These are phyloP conservation scores for Eonycteris spelaea DNA, from an alignment of 2,113 vertebrate genomes.

Conservation along the genomic window DNA sequence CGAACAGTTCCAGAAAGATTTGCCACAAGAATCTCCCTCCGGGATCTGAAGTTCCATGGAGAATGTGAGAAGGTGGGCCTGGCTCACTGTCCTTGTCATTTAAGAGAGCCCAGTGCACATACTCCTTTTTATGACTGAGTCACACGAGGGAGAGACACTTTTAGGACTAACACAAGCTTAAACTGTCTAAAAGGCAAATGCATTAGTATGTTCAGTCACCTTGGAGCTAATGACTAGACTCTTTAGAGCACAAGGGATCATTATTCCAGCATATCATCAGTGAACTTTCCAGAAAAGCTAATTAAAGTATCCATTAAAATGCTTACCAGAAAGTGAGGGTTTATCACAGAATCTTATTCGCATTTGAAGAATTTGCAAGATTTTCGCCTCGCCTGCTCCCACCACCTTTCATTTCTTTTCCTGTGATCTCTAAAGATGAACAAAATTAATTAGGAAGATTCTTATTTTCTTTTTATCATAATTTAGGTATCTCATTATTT, in stretches of 20 bases:
- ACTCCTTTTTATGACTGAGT: slow-evolving; percentile 46
- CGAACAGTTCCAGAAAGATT: neutral
- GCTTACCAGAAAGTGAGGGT: slow-evolving; percentile 81
- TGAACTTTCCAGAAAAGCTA: slow-evolving; percentile 85
- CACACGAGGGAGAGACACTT: slow-evolving; percentile 74
- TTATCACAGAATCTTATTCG: slow-evolving; percentile 75
- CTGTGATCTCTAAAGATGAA: slow-evolving; percentile 72
- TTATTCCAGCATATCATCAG: slow-evolving; percentile 83
- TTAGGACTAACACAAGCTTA: slow-evolving; percentile 4
- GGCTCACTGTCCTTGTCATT: neutral
- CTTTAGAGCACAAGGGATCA: slow-evolving; percentile 82
- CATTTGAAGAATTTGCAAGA: slow-evolving; percentile 77
- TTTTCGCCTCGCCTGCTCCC: slow-evolving; percentile 66
- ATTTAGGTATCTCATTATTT: slow-evolving; percentile 76
- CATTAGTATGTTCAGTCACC: slow-evolving; percentile 82
- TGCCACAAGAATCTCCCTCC: neutral
- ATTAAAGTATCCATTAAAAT: slow-evolving; percentile 83
- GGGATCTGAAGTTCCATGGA: neutral
- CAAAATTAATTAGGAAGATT: slow-evolving; percentile 77
- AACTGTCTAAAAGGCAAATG: slow-evolving; percentile 79
- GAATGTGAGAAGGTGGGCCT: neutral
- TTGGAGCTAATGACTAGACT: slow-evolving; percentile 81
- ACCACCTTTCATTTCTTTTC: slow-evolving; percentile 69
- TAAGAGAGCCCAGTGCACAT: slow-evolving; percentile 46
- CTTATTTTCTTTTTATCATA: slow-evolving; percentile 73